Percentiles rank a stretch among this genome's conserved stretches.
Conservation (phyloP, 2,113 vertebrate species). For the Upupa epops region DNA sequence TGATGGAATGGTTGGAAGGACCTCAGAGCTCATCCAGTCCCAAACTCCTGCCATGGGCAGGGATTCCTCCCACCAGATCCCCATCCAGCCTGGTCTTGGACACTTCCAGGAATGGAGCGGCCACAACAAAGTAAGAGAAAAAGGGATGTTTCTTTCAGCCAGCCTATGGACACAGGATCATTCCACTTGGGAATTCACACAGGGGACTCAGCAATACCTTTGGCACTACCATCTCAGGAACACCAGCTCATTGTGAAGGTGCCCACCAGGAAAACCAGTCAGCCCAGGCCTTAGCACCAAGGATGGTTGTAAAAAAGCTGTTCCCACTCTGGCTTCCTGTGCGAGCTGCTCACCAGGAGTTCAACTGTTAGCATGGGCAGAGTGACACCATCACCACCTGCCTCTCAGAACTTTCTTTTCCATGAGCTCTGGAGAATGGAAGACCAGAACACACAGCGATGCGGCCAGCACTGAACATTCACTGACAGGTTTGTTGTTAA, state of each 20-base stretch:
- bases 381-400: not conserved
- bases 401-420: not conserved
- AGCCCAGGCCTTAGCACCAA: not conserved
- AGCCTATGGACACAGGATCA: not conserved
- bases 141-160: not conserved
- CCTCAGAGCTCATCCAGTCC: no score
- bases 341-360: not conserved
- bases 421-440: not conserved
- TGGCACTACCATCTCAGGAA: not conserved
- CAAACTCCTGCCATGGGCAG: no score
- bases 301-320: not conserved
- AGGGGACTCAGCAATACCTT: fast-evolving
- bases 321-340: not conserved
- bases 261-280: not conserved
- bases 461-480: not conserved
- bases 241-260: fast-evolving
- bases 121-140: not conserved
- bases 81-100: no score
- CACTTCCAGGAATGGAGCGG: no score
- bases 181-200: not conserved
- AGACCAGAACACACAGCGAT: not conserved
- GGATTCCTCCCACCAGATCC: no score
- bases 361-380: not conserved
- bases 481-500: not conserved
- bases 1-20: no score